Conservation (phyloP, 2,113 vertebrate genomes). For the Theristicus caerulescens region DNA sequence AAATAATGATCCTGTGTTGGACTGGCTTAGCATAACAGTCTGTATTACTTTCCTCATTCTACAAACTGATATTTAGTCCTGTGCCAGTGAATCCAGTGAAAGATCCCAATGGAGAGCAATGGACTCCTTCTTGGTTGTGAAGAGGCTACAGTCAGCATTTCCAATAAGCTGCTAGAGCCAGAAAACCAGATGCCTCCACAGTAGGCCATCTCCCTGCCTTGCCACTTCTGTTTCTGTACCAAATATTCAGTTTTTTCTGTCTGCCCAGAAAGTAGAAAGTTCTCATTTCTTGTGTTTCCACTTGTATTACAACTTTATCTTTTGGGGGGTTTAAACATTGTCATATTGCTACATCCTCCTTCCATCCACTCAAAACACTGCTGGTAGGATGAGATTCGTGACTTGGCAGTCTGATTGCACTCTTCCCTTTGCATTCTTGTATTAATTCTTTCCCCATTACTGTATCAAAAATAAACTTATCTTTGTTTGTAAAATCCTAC, state of each 20-base stretch:
- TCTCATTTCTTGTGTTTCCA: not conserved
- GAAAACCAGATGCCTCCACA: not conserved
- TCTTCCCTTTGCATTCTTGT: not conserved
- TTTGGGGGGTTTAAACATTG: not conserved
- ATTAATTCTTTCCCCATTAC: not conserved
- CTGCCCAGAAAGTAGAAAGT: not conserved
- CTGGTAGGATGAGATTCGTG: not conserved
- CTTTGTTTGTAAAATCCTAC: constrained; percentile 8
- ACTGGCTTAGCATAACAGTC: not conserved
- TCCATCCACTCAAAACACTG: not conserved
- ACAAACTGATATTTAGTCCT: not conserved
- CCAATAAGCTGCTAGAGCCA: not conserved
- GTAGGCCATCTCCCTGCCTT: not conserved
- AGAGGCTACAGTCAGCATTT: not conserved
- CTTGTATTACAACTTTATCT: not conserved
- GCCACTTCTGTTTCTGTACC: not conserved
- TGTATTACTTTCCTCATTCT: not conserved
- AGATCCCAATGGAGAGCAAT: not conserved
- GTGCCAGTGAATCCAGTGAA: not conserved
- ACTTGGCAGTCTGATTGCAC: not conserved
- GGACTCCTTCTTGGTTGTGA: not conserved
- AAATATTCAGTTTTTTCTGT: not conserved
- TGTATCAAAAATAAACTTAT: not conserved
- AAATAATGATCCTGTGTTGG: not conserved
- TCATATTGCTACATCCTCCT: not conserved